Percentiles rank a stretch among this genome's conserved stretches.
phyloP scores from a whole-genome alignment of 2,888 invertebrate genomes.

The Cephus rjabovi region DNA sequence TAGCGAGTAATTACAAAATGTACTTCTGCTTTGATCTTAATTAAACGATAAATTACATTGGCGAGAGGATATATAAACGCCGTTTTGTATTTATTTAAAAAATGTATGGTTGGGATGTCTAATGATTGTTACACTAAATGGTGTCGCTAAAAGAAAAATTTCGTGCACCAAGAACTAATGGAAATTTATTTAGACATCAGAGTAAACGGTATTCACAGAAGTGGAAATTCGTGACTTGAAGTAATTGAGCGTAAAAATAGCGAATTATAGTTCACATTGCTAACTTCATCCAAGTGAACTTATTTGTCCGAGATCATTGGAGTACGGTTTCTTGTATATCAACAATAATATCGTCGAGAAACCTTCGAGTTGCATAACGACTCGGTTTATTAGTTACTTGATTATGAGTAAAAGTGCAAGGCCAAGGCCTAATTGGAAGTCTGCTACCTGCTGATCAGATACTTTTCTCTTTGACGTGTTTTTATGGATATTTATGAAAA shows the following conservation, averaged over 20 bases:
- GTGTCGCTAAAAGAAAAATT: background rate
- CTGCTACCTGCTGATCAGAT: background rate
- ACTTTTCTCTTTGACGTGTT: background rate
- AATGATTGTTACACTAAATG: too few species aligned
- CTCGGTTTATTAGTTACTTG: background rate
- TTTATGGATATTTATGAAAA: background rate
- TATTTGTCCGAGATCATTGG: background rate
- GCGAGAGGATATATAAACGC: background rate
- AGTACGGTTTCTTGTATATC: background rate
- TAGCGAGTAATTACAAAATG: too few species aligned
- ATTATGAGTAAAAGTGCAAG: constrained; percentile 2
- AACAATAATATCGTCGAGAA: background rate
- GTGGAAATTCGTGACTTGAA: background rate
- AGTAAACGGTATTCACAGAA: background rate
- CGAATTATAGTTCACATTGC: background rate
- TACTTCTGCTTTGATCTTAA: background rate
- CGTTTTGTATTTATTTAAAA: too few species aligned
- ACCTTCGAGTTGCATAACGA: background rate
- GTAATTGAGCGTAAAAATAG: background rate
- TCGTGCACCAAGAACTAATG: background rate
- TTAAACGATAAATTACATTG: background rate
- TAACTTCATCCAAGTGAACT: background rate
- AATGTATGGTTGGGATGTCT: too few species aligned
- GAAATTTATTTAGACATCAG: background rate
- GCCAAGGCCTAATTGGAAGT: background rate